A percentile compares a stretch with the other conserved stretches of the same genome.
These are phyloP conservation scores for Eucidaris tribuloides DNA, from an alignment of 35 echinoderm and acorn worm species.

Conservation along the genomic window DNA sequence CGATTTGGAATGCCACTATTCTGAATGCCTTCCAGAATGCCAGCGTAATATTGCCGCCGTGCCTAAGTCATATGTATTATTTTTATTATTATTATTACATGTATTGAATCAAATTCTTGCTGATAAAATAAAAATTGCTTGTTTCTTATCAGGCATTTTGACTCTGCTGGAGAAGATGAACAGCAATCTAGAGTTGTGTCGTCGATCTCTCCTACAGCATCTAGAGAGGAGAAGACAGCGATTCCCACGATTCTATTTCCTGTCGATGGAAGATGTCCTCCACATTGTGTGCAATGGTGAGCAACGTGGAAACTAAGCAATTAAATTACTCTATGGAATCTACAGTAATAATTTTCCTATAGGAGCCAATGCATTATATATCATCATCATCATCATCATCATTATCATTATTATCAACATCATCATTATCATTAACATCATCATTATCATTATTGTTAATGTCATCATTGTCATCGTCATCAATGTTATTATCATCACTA, in stretches of 20 bases:
- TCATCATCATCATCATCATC: no score
- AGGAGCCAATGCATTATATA: neutral
- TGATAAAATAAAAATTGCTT: no score
- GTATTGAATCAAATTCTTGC: no score
- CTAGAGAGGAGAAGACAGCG: constrained; percentile 84
- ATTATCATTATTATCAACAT: no score
- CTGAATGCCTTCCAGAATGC: no score
- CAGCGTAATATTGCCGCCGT: no score
- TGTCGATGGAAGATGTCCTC: constrained; percentile 98
- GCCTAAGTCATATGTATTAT: no score
- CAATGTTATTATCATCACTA: no score
- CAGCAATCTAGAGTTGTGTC: constrained; percentile 78
- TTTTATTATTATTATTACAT: no score
- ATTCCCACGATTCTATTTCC: constrained; percentile 95
- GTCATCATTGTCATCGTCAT: no score
- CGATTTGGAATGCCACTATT: no score
- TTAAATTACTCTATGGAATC: neutral
- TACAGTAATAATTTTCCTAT: neutral
- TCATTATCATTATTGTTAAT: neutral
- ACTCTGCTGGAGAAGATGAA: constrained; percentile 94
- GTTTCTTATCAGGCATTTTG: constrained; percentile 65
- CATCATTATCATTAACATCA: no score
- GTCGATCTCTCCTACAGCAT: constrained; percentile 79
- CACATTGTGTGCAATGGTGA: constrained; percentile 98
- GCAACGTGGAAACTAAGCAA: neutral